A percentile compares a stretch with the other conserved stretches of the same genome.
Evolutionary conservation across 2,797 vertebrate species (phyloP).

Genomic region (Diplodus sargus): DNA sequence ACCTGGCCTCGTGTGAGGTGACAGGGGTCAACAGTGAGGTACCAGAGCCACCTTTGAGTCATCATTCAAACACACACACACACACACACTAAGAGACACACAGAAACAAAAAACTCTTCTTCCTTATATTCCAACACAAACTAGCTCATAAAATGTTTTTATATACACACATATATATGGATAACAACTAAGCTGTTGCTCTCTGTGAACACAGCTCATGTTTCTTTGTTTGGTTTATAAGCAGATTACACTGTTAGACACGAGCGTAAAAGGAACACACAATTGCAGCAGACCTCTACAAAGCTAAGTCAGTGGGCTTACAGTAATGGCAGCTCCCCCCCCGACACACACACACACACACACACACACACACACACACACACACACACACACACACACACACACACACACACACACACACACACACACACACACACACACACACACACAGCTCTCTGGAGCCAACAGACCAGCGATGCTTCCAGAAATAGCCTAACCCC

Average conservation of each 20-base stretch:
- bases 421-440: constrained; percentile 12
- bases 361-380: constrained; percentile 4
- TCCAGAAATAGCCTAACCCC: constrained; percentile 80
- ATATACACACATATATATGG: not conserved
- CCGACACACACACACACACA: constrained; percentile 11
- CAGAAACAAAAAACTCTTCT: not conserved
- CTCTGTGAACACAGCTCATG: not conserved
- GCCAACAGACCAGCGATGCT: constrained; percentile 53
- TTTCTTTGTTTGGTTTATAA: constrained; percentile 5
- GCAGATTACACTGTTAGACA: not conserved
- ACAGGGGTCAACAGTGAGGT: not conserved
- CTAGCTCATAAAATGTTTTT: not conserved
- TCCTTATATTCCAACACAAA: constrained; percentile 1
- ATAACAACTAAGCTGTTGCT: not conserved
- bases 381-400: constrained; percentile 13
- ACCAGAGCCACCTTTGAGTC: constrained; percentile 1
- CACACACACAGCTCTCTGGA: constrained; percentile 32
- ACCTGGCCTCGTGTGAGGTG: not conserved
- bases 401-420: constrained; percentile 4
- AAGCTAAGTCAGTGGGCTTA: constrained; percentile 37
- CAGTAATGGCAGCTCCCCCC: constrained; percentile 19
- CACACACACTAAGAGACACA: not conserved
- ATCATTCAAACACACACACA: not conserved
- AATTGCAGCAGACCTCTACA: constrained; percentile 32
- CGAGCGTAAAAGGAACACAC: constrained; percentile 19